Base-by-base conservation (phyloP, 2,888 invertebrate genomes). In the Dryobotodes eremita region DNA sequence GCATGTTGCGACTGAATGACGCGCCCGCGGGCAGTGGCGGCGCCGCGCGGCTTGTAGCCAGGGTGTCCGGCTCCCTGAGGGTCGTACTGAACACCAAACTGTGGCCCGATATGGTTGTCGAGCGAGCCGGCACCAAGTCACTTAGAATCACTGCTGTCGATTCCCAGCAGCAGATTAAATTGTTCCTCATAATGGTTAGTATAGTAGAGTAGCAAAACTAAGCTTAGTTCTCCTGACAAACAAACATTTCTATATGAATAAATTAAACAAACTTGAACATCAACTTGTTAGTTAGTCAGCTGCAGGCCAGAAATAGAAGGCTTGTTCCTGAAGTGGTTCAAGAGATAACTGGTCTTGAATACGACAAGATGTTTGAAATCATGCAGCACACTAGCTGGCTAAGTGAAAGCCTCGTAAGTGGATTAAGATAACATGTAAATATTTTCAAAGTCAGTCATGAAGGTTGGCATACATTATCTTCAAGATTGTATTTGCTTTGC, bases 61-160 rank as follows among this genome's bases (percentile, higher is more conserved):
- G 99, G 84, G 98, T 98, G 50, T 97, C 98, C 31, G 99, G 99
- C 71, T 99, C 98, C 89, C 97, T 99, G 87, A 97, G 99, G 76
- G 98, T 99, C 74, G 98, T 99, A 91, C 97, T 99, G 79, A 99
- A 99, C 95, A 99, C 99, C 62, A 99, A 99, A 97, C 97, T 98
- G 85, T 99, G 99, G 99, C 97, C 98, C 11, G 99, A 98, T 84
- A 99, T 99, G 99, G 98, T 98, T 20, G 98, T 98, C 46, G 98
- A 99, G 93, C 97, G 98, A 85, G 98, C 99, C 5, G 99, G 98
- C 90, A 97, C 98, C 86, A 99, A 99, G 96, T 99, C 98, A 85
- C 97, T 99, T 50, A 97, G 99, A 85, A 97, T 99, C 89, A 99
- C 99, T 5, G 99, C 99, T 7, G 98, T 98, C 92, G 99, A 99